phyloP scores from a whole-genome alignment of 1,140 invertebrate genomes.

The Orchestia grillus region DNA sequence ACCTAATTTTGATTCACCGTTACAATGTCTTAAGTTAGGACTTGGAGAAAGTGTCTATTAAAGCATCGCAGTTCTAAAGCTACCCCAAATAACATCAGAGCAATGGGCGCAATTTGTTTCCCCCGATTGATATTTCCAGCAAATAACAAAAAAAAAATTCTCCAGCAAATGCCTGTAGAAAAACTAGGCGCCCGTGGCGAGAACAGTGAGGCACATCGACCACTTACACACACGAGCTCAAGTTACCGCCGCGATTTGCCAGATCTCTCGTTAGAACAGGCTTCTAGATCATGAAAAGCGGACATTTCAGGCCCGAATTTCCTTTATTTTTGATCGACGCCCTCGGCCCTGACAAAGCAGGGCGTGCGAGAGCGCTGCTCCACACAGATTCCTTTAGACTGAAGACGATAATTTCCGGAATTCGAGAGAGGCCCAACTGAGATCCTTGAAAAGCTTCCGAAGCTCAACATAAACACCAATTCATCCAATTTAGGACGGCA shows the following conservation, averaged over 20 bases:
- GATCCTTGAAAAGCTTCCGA: background rate
- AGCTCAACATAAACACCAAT: slow-evolving; percentile 39
- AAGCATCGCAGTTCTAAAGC: too few species aligned
- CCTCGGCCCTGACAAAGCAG: background rate
- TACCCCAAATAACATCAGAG: too few species aligned
- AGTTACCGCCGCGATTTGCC: background rate
- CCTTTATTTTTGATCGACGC: background rate
- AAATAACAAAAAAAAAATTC: too few species aligned
- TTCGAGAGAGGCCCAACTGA: slow-evolving; percentile 7
- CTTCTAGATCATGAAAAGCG: background rate
- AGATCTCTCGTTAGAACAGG: background rate
- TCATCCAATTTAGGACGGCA: background rate
- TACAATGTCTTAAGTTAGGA: too few species aligned
- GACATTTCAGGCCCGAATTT: background rate
- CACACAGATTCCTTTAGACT: background rate
- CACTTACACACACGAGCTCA: background rate
- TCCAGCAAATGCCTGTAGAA: too few species aligned
- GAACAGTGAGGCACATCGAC: background rate
- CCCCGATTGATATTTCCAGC: too few species aligned
- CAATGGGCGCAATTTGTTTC: too few species aligned
- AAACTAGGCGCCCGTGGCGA: too few species aligned
- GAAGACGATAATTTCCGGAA: slow-evolving; percentile 25
- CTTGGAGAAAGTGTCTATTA: too few species aligned
- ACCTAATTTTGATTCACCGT: too few species aligned
- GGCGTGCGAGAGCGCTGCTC: background rate